Evolutionary conservation across 2,113 vertebrate genomes (phyloP).

Genomic region (Ellobius talpinus): DNA sequence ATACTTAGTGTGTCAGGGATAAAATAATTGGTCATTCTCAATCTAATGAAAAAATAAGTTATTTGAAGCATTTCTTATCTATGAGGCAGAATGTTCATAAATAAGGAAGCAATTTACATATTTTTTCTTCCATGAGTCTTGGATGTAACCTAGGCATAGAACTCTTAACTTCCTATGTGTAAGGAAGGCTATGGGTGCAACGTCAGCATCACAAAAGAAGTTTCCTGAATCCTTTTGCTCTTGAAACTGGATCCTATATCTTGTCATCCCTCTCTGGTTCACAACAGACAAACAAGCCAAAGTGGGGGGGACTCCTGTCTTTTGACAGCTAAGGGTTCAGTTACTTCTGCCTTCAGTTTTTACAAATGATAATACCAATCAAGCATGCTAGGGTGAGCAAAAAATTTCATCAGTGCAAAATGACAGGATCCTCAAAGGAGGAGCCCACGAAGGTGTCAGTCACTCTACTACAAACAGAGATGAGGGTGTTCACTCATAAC

Average conservation of each 20-base stretch:
- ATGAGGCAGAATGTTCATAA: background rate
- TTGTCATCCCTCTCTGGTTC: slow-evolving; percentile 23
- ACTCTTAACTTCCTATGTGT: background rate
- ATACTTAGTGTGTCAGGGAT: background rate
- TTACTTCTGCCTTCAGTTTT: background rate
- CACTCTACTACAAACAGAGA: slow-evolving; percentile 38
- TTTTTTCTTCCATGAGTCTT: background rate
- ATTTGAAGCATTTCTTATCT: background rate
- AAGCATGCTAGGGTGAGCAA: background rate
- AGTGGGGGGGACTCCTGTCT: background rate
- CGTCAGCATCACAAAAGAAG: background rate
- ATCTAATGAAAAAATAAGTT: slow-evolving; percentile 12
- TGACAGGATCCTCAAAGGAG: slow-evolving; percentile 19
- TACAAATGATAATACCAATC: background rate
- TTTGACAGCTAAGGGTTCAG: background rate
- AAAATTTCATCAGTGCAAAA: slow-evolving; percentile 26
- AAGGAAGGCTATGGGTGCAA: no score
- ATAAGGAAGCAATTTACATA: background rate
- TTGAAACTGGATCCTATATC: slow-evolving; percentile 13
- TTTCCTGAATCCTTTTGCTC: slow-evolving; percentile 7
- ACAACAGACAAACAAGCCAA: background rate
- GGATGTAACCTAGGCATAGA: background rate
- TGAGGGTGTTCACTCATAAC: background rate
- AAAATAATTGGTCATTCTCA: slow-evolving; percentile 8
- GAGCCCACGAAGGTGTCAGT: background rate